phyloP scores from a whole-genome alignment of 2,888 invertebrate genomes.

The Hedychridium roseum region DNA sequence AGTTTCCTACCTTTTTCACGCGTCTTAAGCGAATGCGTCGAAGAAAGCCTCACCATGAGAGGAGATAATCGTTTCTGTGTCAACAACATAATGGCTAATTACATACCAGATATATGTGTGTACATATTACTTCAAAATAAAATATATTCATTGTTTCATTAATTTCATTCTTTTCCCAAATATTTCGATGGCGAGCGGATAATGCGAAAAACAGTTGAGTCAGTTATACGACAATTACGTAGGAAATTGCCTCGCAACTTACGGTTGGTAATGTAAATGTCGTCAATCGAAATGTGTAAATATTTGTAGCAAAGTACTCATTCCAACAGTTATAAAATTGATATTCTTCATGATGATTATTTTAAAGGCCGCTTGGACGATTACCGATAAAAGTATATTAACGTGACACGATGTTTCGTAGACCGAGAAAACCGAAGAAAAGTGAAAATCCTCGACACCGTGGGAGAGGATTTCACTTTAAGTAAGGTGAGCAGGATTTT shows the following conservation, averaged over 20 bases:
- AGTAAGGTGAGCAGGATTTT: constrained; percentile 18
- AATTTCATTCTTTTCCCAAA: too few relatives aligned
- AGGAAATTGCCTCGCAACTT: too few relatives aligned
- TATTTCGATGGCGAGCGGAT: too few relatives aligned
- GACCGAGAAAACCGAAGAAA: constrained; percentile 16
- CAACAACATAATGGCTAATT: too few relatives aligned
- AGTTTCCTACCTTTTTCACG: constrained; percentile 7
- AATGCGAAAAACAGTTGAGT: too few relatives aligned
- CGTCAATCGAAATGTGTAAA: not conserved
- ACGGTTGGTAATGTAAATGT: too few relatives aligned
- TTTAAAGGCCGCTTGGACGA: not conserved
- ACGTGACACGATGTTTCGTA: not conserved
- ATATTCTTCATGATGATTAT: not conserved
- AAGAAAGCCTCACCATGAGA: constrained; percentile 11
- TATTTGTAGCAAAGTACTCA: not conserved
- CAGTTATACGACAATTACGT: too few relatives aligned
- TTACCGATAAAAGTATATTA: not conserved
- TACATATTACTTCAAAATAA: not conserved
- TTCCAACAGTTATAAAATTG: not conserved
- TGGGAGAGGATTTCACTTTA: constrained; percentile 21
- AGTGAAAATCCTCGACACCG: constrained; percentile 29
- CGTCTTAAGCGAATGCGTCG: constrained; percentile 3
- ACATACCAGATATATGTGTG: not conserved
- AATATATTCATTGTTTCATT: too few relatives aligned
- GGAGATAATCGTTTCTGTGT: too few relatives aligned